Percentiles rank a stretch among this genome's conserved stretches.
Evolutionary conservation across 1,140 invertebrate species (phyloP).

Genomic region (Drosophila guanche): DNA sequence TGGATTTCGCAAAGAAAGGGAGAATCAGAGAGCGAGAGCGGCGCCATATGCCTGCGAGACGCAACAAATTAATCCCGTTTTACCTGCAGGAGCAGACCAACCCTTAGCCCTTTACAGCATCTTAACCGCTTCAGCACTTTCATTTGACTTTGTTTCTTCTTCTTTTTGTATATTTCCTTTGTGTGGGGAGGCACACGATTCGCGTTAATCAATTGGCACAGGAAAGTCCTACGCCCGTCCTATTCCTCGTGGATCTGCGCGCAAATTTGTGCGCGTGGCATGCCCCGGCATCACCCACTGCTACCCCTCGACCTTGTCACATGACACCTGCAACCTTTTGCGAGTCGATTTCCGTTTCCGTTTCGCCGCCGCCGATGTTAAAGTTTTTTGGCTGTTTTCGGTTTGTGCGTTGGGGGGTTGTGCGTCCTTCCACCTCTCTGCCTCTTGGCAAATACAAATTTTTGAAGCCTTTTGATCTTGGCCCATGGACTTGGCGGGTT

Average conservation of each 20-base stretch:
- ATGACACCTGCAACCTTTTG: conserved; percentile 81
- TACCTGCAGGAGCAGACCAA: conserved; percentile 58
- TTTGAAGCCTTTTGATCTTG: conserved; percentile 81
- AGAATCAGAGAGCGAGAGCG: neutral
- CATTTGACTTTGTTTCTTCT: conserved; percentile 68
- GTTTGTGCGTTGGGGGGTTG: conserved; percentile 12
- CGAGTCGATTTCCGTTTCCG: conserved; percentile 80
- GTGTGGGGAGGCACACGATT: neutral
- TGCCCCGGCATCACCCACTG: conserved; percentile 13
- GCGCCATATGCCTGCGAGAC: conserved; percentile 69
- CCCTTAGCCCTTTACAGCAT: conserved; percentile 59
- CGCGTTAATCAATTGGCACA: conserved; percentile 60
- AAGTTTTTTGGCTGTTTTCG: conserved; percentile 57
- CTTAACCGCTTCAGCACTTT: conserved; percentile 80
- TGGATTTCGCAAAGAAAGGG: conserved; percentile 3
- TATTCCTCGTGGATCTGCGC: conserved; percentile 34
- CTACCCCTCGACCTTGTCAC: conserved; percentile 63
- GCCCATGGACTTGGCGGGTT: conserved; percentile 77
- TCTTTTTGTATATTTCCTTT: conserved; percentile 9
- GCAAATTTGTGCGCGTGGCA: conserved; percentile 37
- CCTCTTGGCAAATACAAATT: conserved; percentile 52
- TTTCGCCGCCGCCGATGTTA: conserved; percentile 57
- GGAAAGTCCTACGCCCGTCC: conserved; percentile 3
- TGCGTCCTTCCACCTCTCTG: conserved; percentile 20
- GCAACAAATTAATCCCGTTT: conserved; percentile 76